Conservation (phyloP, 1,140 invertebrate species). For the Phymastichus coffea region DNA sequence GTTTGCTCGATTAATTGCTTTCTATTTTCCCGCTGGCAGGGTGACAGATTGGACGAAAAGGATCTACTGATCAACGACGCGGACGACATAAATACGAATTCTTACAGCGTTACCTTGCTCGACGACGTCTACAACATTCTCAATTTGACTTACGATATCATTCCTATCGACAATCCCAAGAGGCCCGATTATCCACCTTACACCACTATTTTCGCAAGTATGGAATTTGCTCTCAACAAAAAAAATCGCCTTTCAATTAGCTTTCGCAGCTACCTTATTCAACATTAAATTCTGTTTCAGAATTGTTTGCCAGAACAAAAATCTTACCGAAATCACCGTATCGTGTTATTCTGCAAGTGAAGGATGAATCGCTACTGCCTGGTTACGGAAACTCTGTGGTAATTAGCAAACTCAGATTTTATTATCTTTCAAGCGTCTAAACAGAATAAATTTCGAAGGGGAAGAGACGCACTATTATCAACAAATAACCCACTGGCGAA, state of each 20-base stretch:
- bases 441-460: constrained; percentile 23
- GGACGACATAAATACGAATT: constrained; percentile 42
- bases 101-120: constrained; percentile 42
- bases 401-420: no score
- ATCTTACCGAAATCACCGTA: constrained; percentile 53
- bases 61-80: constrained; percentile 46
- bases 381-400: constrained; percentile 46
- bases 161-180: constrained; percentile 39
- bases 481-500: no score
- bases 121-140: constrained; percentile 44
- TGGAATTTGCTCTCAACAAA: constrained; percentile 22
- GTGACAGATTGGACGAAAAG: constrained; percentile 43
- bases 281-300: constrained; percentile 31
- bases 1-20: no score
- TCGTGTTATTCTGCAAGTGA: constrained; percentile 48
- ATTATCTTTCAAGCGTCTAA: neutral
- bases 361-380: constrained; percentile 45
- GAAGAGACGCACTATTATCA: no score
- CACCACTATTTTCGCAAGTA: constrained; percentile 46
- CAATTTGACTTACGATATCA: constrained; percentile 41
- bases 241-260: neutral
- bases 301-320: constrained; percentile 44
- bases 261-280: neutral
- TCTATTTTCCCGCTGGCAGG: constrained; percentile 34
- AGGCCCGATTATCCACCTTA: constrained; percentile 35